These are phyloP conservation scores for Patella depressa DNA, from an alignment of 2,888 invertebrate genomes.

Conservation along the genomic window DNA sequence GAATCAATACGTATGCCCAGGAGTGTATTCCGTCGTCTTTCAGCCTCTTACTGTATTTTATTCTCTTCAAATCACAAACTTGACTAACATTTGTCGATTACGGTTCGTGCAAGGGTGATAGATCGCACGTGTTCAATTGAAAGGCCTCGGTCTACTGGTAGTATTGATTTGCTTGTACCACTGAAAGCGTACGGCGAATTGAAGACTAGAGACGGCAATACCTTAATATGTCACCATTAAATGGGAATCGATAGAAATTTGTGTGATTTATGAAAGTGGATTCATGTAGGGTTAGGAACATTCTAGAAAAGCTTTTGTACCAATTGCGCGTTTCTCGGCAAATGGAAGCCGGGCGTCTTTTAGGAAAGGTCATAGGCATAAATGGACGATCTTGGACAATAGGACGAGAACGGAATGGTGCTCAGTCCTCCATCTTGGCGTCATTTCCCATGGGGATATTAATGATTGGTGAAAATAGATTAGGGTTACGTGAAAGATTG, in stretches of 20 bases:
- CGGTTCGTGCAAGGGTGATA: neutral
- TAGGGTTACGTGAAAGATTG: too few species aligned
- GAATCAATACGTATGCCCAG: neutral
- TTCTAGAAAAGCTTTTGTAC: neutral
- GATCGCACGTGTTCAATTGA: slow-evolving; percentile 7
- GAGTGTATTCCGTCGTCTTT: too few species aligned
- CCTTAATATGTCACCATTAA: slow-evolving; percentile 11
- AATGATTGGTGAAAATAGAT: too few species aligned
- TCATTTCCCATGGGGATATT: too few species aligned
- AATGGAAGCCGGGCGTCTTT: neutral
- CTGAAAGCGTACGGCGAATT: neutral
- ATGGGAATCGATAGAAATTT: slow-evolving; percentile 4
- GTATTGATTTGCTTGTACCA: neutral
- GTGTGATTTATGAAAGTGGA: slow-evolving; percentile 10
- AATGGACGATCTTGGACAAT: too few species aligned
- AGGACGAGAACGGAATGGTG: too few species aligned
- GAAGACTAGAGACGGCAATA: neutral
- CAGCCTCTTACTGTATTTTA: neutral
- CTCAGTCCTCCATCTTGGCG: too few species aligned
- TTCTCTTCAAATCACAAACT: neutral
- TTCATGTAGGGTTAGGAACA: neutral
- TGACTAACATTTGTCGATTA: slow-evolving; percentile 7
- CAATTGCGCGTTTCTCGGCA: neutral
- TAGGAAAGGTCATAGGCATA: too few species aligned
- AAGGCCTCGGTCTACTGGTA: neutral